Evolutionary conservation across 64 coral and sea anemone species (phyloP).

Genomic region (Actinia tenebrosa): DNA sequence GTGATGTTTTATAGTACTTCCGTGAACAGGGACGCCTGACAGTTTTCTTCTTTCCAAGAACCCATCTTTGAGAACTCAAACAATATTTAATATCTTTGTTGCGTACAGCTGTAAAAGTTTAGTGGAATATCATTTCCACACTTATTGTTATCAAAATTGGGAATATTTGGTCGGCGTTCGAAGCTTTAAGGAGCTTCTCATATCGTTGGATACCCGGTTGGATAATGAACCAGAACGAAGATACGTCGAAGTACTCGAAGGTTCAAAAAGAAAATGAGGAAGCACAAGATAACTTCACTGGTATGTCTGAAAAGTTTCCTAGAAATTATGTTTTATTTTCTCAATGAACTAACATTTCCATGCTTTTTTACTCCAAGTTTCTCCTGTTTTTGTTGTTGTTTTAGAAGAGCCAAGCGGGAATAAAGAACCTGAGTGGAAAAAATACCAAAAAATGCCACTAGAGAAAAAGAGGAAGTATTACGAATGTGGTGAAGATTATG

Average conservation of each 20-base stretch:
- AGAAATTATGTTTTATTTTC: neutral
- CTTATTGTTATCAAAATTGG: neutral
- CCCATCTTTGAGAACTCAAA: neutral
- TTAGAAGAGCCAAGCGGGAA: neutral
- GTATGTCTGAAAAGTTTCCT: neutral
- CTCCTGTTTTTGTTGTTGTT: neutral
- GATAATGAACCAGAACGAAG: neutral
- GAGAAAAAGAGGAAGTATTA: constrained; percentile 61
- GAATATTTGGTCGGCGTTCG: neutral
- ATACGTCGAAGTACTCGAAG: neutral
- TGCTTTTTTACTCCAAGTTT: neutral
- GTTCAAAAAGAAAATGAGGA: neutral
- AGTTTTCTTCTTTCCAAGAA: neutral
- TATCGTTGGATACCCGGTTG: too few species aligned
- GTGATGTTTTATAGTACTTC: too few species aligned
- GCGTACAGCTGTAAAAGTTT: neutral
- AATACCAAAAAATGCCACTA: constrained; percentile 43
- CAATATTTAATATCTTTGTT: neutral
- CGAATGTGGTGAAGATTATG: constrained; percentile 58
- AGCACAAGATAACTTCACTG: neutral
- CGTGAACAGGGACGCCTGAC: neutral
- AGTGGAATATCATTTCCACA: constrained; percentile 4
- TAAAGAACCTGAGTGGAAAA: constrained; percentile 15
- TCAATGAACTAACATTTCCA: neutral
- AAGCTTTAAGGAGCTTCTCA: too few species aligned